phyloP scores from a whole-genome alignment of 1,140 invertebrate species.

The Oreohelix idahoensis region DNA sequence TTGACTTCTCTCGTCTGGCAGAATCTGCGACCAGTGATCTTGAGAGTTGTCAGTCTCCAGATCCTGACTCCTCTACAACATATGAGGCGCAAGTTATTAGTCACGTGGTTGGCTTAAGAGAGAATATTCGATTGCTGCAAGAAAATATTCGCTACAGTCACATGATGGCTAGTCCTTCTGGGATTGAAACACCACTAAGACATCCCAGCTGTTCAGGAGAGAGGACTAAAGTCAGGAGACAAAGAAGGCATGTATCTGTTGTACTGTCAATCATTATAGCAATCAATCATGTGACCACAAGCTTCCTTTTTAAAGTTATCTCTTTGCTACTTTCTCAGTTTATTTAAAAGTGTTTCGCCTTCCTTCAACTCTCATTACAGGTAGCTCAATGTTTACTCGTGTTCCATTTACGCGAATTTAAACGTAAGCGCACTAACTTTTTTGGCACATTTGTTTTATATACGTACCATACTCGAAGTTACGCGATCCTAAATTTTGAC shows the following conservation, averaged over 20 bases:
- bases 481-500: too few relatives aligned
- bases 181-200: background rate
- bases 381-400: too few relatives aligned
- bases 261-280: background rate
- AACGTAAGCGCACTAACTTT: too few relatives aligned
- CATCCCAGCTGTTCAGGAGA: background rate
- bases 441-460: too few relatives aligned
- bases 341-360: too few relatives aligned
- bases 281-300: too few relatives aligned
- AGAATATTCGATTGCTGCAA: conserved; percentile 30
- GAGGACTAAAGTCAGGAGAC: conserved; percentile 17
- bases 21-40: conserved; percentile 50
- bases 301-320: too few relatives aligned
- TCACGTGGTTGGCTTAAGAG: conserved; percentile 25
- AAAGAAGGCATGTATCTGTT: conserved; percentile 7
- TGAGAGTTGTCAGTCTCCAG: conserved; percentile 36
- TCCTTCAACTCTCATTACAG: too few relatives aligned
- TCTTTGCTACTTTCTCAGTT: too few relatives aligned
- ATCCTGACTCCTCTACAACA: background rate
- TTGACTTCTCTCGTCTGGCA: conserved; percentile 52
- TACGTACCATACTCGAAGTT: too few relatives aligned
- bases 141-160: conserved; percentile 8
- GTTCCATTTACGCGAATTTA: too few relatives aligned
- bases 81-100: conserved; percentile 11
- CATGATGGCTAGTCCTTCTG: background rate